Base-by-base conservation (phyloP, 2,113 vertebrate genomes). In the Grantiella picta region DNA sequence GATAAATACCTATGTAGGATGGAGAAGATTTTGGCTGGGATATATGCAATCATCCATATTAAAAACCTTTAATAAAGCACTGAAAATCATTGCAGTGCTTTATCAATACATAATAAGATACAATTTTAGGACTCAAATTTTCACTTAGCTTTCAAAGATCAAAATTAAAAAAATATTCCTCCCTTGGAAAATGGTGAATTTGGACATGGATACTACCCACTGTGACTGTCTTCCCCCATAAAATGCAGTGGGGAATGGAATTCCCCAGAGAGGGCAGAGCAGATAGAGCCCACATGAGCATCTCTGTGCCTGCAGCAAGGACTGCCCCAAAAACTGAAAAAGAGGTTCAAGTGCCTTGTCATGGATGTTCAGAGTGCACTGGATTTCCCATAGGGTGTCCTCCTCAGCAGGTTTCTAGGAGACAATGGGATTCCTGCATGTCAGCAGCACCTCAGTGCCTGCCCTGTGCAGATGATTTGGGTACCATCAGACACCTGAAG, bases 1-100 rank as follows among this genome's bases (percentile, higher is more conserved):
- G 91, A 95, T 92, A 97, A 97, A 96, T 95, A 96, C 94, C 91
- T 94, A 50, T 79, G 94, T 81, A 92, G 76, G 82, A 94, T 91
- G 68, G 38, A 82, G 63, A 82, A 95, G 92, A 92, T 95, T 91
- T 95, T 93, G 95, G 78, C 89, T 90, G 53, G 35, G 49, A 83
- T 95, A 73, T 56, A 93, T 90, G 91, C 71, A 91, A 84, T 88
- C 75, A 96, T 81, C 91, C 92, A 83, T 75, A 86, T 90, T 91
- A 96, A 96, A 95, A 89, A 63, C 66, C 65, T 92, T 89, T 94
- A 96, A 94, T 92, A 96, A 72, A 81, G 60, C 57, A 47, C 21
- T 60, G 73, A 47, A 86, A 75, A 71, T 81, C 64, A 88, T 92
- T 56, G 38, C 50, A n/a, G 17, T 79, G 53, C 66, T 90, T 90